These are phyloP conservation scores for Atractosteus spatula DNA, from an alignment of 2,113 vertebrate species.

Conservation along the genomic window DNA sequence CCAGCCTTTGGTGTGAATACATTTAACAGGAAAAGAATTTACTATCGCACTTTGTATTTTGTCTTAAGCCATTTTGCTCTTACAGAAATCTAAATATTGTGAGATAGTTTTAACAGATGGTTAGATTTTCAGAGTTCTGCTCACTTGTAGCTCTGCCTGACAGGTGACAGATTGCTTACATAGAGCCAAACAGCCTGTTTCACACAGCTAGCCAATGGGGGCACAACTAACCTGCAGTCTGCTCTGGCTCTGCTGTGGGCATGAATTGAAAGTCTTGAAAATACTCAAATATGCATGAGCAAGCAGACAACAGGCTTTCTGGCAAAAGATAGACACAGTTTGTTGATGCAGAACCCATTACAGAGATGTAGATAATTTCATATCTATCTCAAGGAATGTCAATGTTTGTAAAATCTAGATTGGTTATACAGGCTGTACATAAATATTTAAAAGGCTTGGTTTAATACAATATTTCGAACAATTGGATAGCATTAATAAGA, in stretches of 20 bases:
- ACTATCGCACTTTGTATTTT: no score
- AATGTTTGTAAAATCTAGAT: no score
- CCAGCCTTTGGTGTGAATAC: no score
- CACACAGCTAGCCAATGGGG: conserved; percentile 7
- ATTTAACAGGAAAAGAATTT: no score
- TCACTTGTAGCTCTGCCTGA: conserved; percentile 4
- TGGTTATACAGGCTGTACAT: no score
- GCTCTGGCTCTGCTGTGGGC: not conserved
- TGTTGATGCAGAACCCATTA: not conserved
- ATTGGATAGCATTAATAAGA: no score
- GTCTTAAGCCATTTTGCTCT: no score
- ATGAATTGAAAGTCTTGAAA: not conserved
- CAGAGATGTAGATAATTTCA: not conserved
- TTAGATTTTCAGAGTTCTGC: conserved; percentile 5
- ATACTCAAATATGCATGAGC: not conserved
- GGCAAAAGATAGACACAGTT: not conserved
- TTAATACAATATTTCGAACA: no score
- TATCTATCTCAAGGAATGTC: no score
- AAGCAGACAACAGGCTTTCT: not conserved
- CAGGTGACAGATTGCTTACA: conserved; percentile 13
- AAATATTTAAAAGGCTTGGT: no score
- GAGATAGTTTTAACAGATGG: not conserved
- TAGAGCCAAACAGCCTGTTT: conserved; percentile 11
- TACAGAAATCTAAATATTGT: no score
- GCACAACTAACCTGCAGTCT: not conserved